Base-by-base conservation (phyloP, 2,888 invertebrate species). In the Dryobota labecula region DNA sequence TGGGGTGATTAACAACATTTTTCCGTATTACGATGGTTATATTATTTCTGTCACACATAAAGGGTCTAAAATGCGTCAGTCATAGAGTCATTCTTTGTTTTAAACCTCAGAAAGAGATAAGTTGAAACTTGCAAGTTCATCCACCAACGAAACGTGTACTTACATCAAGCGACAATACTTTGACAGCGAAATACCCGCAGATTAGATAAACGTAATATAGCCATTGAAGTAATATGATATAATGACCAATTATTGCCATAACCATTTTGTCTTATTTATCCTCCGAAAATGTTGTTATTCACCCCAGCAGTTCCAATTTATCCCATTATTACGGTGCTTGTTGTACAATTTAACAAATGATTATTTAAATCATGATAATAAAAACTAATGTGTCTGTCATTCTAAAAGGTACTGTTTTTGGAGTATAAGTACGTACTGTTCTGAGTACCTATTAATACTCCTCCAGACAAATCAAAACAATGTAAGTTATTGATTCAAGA, bases 391-490 rank as follows among this genome's bases (percentile, higher is more conserved):
- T n/a, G n/a, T 57, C 45, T 51, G 27, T 38, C 49, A 63, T 64
- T 68, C 58, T 33, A 51, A 43, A 51, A 61, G 41, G 13, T 60
- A 78, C 36, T 60, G n/a, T 64, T 49, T 49, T 68, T 75, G n/a
- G 36, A 65, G 61, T 53, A 24, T 57, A 62, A 49, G 61, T 47
- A 36, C 13, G 3, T 49, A 43, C 53, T 36, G 8, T n/a, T n/a
- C n/a, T n/a, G 36, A 36, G 36, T 36, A 36, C 36, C 36, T 36
- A 36, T 36, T 8, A 8, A 36, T 65, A 30, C 53, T 45, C 18
- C 41, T 43, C 18, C 49, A 56, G 45, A 30, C 36, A 63, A 66
- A 51, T 47, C 4, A 56, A 76, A 76, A 67, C 64, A 45, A 67
- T 43, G 47, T 47, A 70, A 41, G 61, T 64, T 47, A 54, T 61